Base-by-base conservation (phyloP, 1,140 invertebrate species). In the Sipha flava region DNA sequence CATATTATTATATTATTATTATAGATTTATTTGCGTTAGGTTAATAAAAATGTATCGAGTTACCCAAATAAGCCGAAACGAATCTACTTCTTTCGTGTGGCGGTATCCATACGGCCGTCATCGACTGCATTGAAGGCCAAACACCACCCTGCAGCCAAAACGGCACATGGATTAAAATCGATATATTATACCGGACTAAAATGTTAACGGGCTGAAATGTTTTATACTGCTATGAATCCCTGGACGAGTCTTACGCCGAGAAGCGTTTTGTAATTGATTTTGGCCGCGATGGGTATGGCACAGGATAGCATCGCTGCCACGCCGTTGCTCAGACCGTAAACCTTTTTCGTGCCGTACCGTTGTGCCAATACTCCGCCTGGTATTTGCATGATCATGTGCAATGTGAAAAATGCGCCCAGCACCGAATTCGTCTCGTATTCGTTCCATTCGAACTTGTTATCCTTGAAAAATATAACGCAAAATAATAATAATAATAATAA, bases 21-120 rank as follows among this genome's bases (percentile, higher is more conserved):
- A n/a, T n/a, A n/a, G n/a, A n/a, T n/a, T n/a, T 40, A 40, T 4
- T 6, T 40, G 37, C 10, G 5, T 40, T 40, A 40, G 4, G 37
- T 31, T 59, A 59, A 31, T 14, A 18, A 47, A 45, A 47, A 1
- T n/a, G n/a, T 23, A 43, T 18, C 6, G 9, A 86, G 80, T 88
- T 88, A 88, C 91, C 91, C 83, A 92, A 85, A 84, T 92, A 93
- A 23, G 91, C 87, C 43, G 90, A 90, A 7, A 90, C 88, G 81
- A 93, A 90, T 86, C 89, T 90, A 83, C 91, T 93, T 66, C 93
- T 88, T 84, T 95, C 94, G 73, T 90, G 88, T 0, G 90, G 90
- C 4, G 93, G 93, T 70, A 94, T 92, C 94, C 94, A 96, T 83
- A 91, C 90, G 0, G 92, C 91, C 14, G 93, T 90, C 85, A 95